Evolutionary conservation across 2,797 vertebrate genomes (phyloP).

Genomic region (Sorex maritimensis): DNA sequence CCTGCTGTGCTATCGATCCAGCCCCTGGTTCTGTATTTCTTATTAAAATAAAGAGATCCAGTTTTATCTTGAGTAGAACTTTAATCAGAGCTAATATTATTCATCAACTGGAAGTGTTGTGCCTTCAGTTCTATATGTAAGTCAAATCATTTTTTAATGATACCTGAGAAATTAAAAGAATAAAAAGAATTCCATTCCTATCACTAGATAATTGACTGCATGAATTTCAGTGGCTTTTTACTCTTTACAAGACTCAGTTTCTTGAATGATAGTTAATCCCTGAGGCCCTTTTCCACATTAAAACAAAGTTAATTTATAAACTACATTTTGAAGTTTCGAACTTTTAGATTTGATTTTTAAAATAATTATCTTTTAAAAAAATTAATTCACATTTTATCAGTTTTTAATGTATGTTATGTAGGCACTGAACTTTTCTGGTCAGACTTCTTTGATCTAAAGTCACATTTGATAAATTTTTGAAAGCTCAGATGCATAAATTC

Average conservation of each 20-base stretch:
- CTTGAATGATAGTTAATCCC: background rate
- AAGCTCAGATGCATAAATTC: constrained; percentile 31
- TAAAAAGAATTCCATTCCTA: background rate
- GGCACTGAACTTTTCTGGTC: background rate
- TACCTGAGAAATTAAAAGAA: background rate
- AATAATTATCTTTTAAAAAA: background rate
- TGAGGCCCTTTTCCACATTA: background rate
- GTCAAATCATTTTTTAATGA: background rate
- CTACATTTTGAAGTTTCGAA: background rate
- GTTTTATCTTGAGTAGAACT: background rate
- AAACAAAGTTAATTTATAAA: constrained; percentile 26
- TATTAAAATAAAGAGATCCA: background rate
- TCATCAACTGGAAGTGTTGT: background rate
- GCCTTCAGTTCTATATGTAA: background rate
- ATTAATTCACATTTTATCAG: background rate
- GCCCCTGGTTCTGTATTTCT: background rate
- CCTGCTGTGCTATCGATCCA: too few relatives aligned
- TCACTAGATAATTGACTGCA: background rate
- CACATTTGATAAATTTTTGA: background rate
- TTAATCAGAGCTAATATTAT: background rate
- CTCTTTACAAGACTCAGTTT: background rate
- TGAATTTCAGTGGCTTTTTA: background rate
- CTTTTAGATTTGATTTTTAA: background rate
- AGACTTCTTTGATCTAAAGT: background rate
- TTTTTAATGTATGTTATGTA: background rate